These are phyloP conservation scores for Parazoanthus swiftii DNA, from an alignment of 92 coral and sea anemone genomes.

Conservation along the genomic window DNA sequence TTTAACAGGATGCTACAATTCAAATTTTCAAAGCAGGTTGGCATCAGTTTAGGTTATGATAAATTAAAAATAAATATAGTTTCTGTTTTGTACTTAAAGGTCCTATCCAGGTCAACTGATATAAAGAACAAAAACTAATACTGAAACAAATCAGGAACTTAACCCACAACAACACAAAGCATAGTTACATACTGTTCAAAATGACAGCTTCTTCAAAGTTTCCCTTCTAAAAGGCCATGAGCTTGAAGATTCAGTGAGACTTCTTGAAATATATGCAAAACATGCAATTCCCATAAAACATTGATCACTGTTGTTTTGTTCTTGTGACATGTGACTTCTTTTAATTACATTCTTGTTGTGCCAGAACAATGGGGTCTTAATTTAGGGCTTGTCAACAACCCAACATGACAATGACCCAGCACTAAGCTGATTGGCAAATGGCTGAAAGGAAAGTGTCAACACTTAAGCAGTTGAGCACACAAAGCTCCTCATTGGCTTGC, in stretches of 20 bases:
- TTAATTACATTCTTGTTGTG: slow-evolving; percentile 91
- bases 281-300: slow-evolving; percentile 96
- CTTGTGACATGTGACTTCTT: slow-evolving; percentile 87
- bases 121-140: slow-evolving; percentile 24
- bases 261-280: slow-evolving; percentile 91
- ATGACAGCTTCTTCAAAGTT: slow-evolving; percentile 45
- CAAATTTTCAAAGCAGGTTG: slow-evolving; percentile 43
- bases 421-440: slow-evolving; percentile 72
- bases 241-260: slow-evolving; percentile 74
- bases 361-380: slow-evolving; percentile 75
- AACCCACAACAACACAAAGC: slow-evolving; percentile 30
- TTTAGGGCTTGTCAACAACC: slow-evolving; percentile 92
- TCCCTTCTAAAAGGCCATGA: slow-evolving; percentile 59
- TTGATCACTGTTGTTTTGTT: slow-evolving; percentile 88
- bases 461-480: slow-evolving; percentile 53
- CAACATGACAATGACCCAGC: slow-evolving; percentile 69
- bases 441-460: slow-evolving; percentile 56
- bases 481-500: slow-evolving; percentile 61
- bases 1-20: slow-evolving; percentile 1
- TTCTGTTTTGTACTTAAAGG: slow-evolving; percentile 53
- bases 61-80: slow-evolving; percentile 81
- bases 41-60: slow-evolving; percentile 69
- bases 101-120: slow-evolving; percentile 42
- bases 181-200: slow-evolving; percentile 59
- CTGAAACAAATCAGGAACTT: slow-evolving; percentile 35